Evolutionary conservation across 1,140 invertebrate species (phyloP).

Genomic region (Tachypleus tridentatus): DNA sequence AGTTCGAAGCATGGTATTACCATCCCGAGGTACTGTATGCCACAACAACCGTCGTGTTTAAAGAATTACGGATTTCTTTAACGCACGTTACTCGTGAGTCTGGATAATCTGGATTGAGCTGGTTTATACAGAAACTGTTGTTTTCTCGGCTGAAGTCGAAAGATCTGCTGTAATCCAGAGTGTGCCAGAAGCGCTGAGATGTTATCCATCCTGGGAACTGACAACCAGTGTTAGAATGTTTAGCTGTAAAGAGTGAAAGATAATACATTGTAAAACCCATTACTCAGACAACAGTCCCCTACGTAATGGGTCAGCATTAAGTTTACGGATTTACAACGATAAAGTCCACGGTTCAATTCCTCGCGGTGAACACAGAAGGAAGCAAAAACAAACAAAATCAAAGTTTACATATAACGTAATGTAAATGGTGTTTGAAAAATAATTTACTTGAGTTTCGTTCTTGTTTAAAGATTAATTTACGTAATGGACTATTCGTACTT

Average conservation of each 20-base stretch:
- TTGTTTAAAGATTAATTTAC: too few relatives aligned
- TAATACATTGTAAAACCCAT: conserved; percentile 1
- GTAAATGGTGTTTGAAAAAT: too few relatives aligned
- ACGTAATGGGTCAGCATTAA: too few relatives aligned
- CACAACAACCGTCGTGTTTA: conserved; percentile 17
- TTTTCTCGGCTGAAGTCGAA: conserved; percentile 22
- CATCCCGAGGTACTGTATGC: conserved; percentile 22
- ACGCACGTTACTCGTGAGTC: conserved; percentile 20
- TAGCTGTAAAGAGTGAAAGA: conserved; percentile 35
- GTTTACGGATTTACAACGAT: too few relatives aligned
- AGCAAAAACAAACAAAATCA: too few relatives aligned
- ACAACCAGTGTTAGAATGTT: conserved; percentile 21
- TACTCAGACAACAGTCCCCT: too few relatives aligned
- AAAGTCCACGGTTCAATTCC: too few relatives aligned
- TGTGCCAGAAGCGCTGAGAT: conserved; percentile 20
- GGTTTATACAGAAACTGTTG: conserved; percentile 18
- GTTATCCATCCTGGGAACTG: conserved; percentile 25
- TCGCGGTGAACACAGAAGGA: too few relatives aligned
- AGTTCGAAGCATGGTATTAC: conserved; percentile 10
- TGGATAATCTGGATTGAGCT: conserved; percentile 12
- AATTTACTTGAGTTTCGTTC: too few relatives aligned
- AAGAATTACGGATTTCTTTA: conserved; percentile 8
- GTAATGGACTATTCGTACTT: too few relatives aligned
- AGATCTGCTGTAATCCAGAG: conserved; percentile 20
- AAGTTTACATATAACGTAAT: too few relatives aligned